Evolutionary conservation across 2,113 vertebrate genomes (phyloP).

Genomic region (Grus americana): DNA sequence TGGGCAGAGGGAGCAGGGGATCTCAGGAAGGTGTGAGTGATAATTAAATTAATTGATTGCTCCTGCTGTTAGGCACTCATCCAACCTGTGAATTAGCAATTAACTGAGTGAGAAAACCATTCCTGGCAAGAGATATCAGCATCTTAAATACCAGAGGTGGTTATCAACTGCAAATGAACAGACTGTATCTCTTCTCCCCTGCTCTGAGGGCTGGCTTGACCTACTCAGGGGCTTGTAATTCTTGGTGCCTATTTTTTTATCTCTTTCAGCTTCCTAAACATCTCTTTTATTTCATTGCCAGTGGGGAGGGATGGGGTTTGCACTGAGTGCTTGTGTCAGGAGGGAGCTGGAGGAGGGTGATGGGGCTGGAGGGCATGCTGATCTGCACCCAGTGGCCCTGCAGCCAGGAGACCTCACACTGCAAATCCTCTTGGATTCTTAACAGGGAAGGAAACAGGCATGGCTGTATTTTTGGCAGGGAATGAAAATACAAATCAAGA

Average conservation of each 20-base stretch:
- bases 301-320: background rate
- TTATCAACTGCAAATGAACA: background rate
- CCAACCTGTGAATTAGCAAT: slow-evolving; percentile 43
- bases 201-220: background rate
- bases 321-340: background rate
- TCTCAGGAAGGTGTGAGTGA: background rate
- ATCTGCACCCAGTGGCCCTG: too few species aligned
- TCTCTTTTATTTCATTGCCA: background rate
- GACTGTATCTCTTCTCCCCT: background rate
- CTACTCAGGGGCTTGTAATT: background rate
- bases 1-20: background rate
- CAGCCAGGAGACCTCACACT: background rate
- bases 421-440: background rate
- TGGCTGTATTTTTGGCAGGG: background rate
- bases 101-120: slow-evolving; percentile 37
- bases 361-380: background rate
- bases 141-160: slow-evolving; percentile 24
- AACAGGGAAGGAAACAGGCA: background rate
- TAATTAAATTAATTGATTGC: slow-evolving; percentile 60
- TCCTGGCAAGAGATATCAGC: background rate
- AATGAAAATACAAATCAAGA: background rate
- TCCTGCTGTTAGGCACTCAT: slow-evolving; percentile 32
- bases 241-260: background rate
- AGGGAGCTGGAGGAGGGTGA: background rate
- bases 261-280: background rate